Conservation (phyloP, 2,113 vertebrate genomes). For the Loxodonta africana region DNA sequence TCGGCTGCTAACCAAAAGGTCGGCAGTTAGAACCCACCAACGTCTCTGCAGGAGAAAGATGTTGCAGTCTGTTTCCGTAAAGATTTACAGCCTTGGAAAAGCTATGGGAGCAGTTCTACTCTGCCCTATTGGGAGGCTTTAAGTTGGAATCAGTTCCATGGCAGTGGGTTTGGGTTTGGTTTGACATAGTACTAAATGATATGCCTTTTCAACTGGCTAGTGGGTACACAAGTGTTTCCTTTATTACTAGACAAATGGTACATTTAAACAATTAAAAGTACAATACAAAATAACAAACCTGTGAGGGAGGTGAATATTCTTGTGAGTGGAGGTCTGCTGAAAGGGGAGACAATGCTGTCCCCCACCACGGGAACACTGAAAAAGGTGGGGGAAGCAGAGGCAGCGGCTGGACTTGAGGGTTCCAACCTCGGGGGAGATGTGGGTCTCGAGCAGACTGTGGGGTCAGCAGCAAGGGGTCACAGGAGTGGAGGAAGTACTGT, state of each 20-base stretch:
- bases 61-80: too few relatives aligned
- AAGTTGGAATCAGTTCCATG: too few relatives aligned
- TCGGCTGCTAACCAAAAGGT: too few relatives aligned
- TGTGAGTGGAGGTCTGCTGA: not conserved
- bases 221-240: rapidly evolving
- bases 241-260: not conserved
- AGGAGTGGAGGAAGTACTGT: not conserved
- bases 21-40: too few relatives aligned
- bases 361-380: not conserved
- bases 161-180: too few relatives aligned
- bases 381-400: too few relatives aligned
- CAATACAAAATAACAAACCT: not conserved
- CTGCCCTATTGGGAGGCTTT: too few relatives aligned
- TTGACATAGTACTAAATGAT: too few relatives aligned
- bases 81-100: too few relatives aligned
- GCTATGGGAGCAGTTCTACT: too few relatives aligned
- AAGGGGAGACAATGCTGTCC: too few relatives aligned
- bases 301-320: not conserved
- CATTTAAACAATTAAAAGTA: not conserved
- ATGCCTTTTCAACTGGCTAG: not conserved
- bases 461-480: not conserved
- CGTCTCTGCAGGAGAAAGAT: too few relatives aligned
- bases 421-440: not conserved
- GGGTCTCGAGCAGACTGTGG: not conserved
- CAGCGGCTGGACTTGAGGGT: not conserved